Evolutionary conservation across 1,140 invertebrate species (phyloP).

Genomic region (Drosophila prosaltans): DNA sequence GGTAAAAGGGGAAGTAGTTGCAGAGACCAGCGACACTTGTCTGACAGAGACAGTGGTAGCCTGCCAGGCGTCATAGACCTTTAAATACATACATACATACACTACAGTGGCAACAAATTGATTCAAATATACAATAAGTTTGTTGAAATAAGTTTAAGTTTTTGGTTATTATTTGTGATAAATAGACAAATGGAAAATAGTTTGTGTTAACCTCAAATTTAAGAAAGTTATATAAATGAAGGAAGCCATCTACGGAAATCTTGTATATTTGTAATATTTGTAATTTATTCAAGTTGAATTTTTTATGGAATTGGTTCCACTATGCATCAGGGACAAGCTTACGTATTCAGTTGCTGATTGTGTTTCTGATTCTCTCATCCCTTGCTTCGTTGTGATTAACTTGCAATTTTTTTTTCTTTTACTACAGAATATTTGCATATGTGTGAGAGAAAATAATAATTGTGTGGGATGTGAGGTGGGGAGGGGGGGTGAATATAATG

Average conservation of each 20-base stretch:
- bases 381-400: slow-evolving; percentile 64
- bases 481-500: slow-evolving; percentile 50
- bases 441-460: slow-evolving; percentile 15
- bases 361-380: slow-evolving; percentile 53
- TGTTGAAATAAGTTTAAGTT: too few species aligned
- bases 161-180: too few species aligned
- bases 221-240: too few species aligned
- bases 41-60: slow-evolving; percentile 61
- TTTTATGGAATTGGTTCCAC: not conserved
- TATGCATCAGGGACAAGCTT: slow-evolving; percentile 7
- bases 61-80: slow-evolving; percentile 64
- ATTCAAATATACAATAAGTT: not conserved
- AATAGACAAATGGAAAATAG: too few species aligned
- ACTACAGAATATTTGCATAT: slow-evolving; percentile 65
- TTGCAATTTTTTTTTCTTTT: slow-evolving; percentile 60
- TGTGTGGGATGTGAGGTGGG: not conserved
- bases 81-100: not conserved
- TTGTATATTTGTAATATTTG: too few species aligned
- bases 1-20: not conserved
- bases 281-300: not conserved
- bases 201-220: too few species aligned
- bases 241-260: too few species aligned
- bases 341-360: slow-evolving; percentile 57
- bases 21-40: slow-evolving; percentile 51
- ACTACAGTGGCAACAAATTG: not conserved